Percentiles rank a stretch among this genome's conserved stretches.
These are phyloP conservation scores for Piscicola geometra DNA, from an alignment of 2,888 invertebrate species.

Conservation along the genomic window DNA sequence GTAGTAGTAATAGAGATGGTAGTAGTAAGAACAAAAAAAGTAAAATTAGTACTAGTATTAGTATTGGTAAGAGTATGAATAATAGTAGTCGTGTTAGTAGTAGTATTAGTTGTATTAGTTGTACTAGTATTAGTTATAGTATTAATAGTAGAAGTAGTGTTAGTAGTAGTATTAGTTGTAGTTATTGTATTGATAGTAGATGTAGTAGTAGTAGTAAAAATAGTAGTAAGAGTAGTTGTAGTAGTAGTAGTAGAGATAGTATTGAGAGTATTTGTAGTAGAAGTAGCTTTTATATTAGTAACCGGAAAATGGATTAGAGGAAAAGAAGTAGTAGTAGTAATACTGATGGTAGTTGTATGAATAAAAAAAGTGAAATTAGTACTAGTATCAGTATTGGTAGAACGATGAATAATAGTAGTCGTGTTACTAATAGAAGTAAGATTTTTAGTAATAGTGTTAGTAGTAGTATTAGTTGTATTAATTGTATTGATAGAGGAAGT, in stretches of 20 bases:
- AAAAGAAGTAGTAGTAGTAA: constrained; percentile 21
- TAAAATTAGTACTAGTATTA: constrained; percentile 13
- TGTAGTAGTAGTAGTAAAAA: constrained; percentile 17
- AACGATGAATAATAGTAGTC: constrained; percentile 9
- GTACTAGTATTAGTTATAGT: constrained; percentile 8
- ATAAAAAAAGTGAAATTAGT: constrained; percentile 6
- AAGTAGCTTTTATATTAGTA: constrained; percentile 2
- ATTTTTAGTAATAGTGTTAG: constrained; percentile 10
- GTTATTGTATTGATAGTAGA: constrained; percentile 12
- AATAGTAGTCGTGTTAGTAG: constrained; percentile 14
- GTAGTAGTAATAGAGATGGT: too few species aligned
- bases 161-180: constrained; percentile 23
- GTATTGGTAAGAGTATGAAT: constrained; percentile 5
- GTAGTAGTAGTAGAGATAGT: constrained; percentile 2
- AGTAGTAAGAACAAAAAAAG: neutral
- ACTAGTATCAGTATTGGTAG: constrained; percentile 12
- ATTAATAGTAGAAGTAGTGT: constrained; percentile 10
- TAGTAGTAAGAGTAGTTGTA: constrained; percentile 10
- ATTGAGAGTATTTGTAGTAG: constrained; percentile 1
- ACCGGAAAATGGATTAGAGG: neutral
- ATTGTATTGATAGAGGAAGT: too few species aligned
- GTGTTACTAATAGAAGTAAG: constrained; percentile 8
- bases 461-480: neutral
- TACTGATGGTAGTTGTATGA: constrained; percentile 7
- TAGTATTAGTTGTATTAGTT: constrained; percentile 21